phyloP scores from a whole-genome alignment of 2,113 vertebrate species.

The Pollimyrus isidori region DNA sequence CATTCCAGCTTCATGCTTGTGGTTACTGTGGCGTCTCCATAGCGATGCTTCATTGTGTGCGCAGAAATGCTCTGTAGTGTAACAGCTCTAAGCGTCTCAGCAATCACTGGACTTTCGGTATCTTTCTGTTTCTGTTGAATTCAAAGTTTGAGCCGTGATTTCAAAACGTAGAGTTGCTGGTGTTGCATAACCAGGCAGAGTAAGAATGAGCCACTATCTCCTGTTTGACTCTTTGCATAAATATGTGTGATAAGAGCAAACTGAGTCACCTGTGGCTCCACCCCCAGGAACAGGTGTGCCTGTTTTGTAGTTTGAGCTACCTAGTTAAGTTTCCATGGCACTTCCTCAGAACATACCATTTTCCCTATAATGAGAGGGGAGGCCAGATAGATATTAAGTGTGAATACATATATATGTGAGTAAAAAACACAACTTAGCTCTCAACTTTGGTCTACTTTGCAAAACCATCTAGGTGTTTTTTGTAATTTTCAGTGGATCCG shows the following conservation, averaged over 20 bases:
- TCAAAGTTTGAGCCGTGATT: neutral
- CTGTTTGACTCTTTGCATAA: conserved; percentile 19
- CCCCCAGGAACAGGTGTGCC: conserved; percentile 50
- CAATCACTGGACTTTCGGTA: neutral
- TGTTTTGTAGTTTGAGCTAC: conserved; percentile 41
- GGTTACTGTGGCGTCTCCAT: conserved; percentile 17
- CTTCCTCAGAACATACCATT: conserved; percentile 58
- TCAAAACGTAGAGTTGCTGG: neutral
- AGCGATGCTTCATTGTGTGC: conserved; percentile 20
- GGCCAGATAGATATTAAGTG: neutral
- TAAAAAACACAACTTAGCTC: neutral
- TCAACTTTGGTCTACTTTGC: neutral
- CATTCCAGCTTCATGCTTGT: neutral
- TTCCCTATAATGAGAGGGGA: conserved; percentile 18
- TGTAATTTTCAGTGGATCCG: neutral
- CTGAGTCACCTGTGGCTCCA: conserved; percentile 43
- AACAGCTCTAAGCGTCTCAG: neutral
- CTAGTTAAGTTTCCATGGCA: conserved; percentile 50
- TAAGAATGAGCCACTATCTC: neutral
- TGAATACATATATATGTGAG: neutral
- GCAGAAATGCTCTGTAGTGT: neutral
- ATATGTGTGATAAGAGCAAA: conserved; percentile 5
- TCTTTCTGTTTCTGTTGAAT: neutral
- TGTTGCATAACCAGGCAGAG: neutral
- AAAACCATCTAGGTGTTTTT: neutral